These are phyloP conservation scores for Sinonovacula constricta DNA, from an alignment of 1,140 invertebrate species.

Conservation along the genomic window DNA sequence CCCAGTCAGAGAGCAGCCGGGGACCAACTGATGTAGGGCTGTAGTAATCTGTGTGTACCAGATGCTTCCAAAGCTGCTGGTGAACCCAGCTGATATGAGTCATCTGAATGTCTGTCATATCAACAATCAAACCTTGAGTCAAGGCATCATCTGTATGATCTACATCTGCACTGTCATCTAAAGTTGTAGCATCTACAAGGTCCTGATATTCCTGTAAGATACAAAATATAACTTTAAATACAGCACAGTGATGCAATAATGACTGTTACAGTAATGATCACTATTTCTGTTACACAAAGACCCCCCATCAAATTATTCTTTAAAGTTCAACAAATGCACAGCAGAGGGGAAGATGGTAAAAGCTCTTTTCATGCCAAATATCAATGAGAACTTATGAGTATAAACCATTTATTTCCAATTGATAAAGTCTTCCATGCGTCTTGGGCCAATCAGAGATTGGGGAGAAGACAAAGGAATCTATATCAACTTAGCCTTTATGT, in stretches of 20 bases:
- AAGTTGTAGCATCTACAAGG: constrained; percentile 60
- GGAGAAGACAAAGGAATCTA: too few relatives aligned
- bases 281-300: too few relatives aligned
- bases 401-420: too few relatives aligned
- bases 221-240: too few relatives aligned
- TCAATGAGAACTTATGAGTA: too few relatives aligned
- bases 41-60: constrained; percentile 69
- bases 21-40: constrained; percentile 10
- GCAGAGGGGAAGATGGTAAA: too few relatives aligned
- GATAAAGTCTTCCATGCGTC: constrained; percentile 63
- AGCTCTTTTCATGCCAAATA: too few relatives aligned
- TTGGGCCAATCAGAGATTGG: constrained; percentile 64
- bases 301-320: too few relatives aligned
- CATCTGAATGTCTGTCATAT: constrained; percentile 73
- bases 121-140: constrained; percentile 56
- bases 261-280: too few relatives aligned
- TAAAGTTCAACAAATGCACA: too few relatives aligned
- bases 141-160: constrained; percentile 37
- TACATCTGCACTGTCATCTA: constrained; percentile 59
- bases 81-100: constrained; percentile 67
- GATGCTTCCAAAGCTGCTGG: constrained; percentile 59
- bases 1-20: constrained; percentile 47
- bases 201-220: constrained; percentile 76
- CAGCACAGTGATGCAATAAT: too few relatives aligned
- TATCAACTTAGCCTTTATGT: too few relatives aligned